These are phyloP conservation scores for Pocillopora meandrina DNA, from an alignment of 92 coral and sea anemone species.

Conservation along the genomic window DNA sequence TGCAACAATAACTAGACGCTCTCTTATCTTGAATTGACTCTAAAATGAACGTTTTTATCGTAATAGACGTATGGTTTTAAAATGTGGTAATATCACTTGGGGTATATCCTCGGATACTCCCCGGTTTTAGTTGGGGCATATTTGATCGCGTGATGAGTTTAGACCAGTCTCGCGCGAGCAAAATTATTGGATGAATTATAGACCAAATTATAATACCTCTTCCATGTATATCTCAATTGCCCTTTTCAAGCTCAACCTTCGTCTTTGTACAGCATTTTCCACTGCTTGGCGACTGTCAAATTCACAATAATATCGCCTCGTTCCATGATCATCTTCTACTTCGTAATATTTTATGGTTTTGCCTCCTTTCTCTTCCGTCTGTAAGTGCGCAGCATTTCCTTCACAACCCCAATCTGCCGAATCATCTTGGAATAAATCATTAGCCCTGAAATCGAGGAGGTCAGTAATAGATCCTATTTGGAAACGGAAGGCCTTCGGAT, in stretches of 20 bases:
- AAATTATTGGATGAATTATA: no score
- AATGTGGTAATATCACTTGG: no score
- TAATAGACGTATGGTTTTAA: no score
- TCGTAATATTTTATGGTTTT: conserved; percentile 18
- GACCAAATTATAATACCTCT: conserved; percentile 9
- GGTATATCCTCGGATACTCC: no score
- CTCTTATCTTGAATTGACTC: no score
- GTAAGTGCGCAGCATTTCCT: conserved; percentile 18
- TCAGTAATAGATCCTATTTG: conserved; percentile 26
- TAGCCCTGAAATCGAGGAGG: conserved; percentile 38
- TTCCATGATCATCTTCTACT: background rate
- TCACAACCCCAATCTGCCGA: conserved; percentile 59
- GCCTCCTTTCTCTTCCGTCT: conserved; percentile 23
- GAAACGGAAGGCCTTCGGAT: conserved; percentile 59
- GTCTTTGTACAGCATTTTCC: conserved; percentile 16
- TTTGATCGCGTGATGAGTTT: no score
- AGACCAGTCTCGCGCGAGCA: no score
- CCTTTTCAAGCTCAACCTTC: conserved; percentile 13
- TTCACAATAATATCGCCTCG: conserved; percentile 4
- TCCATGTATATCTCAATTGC: conserved; percentile 37
- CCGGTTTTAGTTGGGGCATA: no score
- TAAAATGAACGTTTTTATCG: no score
- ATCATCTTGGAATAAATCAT: conserved; percentile 54
- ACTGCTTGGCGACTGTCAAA: conserved; percentile 26
- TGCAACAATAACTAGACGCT: no score